phyloP scores from a whole-genome alignment of 2,888 invertebrate genomes.

The Caenorhabditis sulstoni region DNA sequence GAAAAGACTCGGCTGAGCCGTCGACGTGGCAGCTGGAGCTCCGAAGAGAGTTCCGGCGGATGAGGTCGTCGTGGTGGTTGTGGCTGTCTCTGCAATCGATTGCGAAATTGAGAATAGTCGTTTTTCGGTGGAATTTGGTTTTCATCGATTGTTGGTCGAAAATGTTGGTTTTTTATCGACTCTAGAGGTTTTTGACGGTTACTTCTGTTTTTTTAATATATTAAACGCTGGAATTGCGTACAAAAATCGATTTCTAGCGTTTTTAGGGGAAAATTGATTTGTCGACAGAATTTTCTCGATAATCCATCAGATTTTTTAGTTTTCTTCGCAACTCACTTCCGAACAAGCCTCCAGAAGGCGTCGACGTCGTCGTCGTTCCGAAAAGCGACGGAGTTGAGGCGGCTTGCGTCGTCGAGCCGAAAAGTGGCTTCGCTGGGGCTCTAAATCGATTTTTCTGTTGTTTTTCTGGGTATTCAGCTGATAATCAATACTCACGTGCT shows the following conservation, averaged over 20 bases:
- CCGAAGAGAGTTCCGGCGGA: slow-evolving; percentile 47
- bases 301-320: background rate
- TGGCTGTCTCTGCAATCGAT: slow-evolving; percentile 26
- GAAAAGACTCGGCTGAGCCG: slow-evolving; percentile 40
- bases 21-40: slow-evolving; percentile 19
- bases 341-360: slow-evolving; percentile 55
- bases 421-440: slow-evolving; percentile 56
- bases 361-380: slow-evolving; percentile 48
- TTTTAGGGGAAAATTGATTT: background rate
- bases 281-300: background rate
- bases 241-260: no score
- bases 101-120: no score
- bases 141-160: no score
- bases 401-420: slow-evolving; percentile 56
- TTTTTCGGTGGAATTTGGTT: no score
- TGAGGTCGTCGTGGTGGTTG: slow-evolving; percentile 38
- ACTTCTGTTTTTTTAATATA: no score
- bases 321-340: slow-evolving; percentile 38
- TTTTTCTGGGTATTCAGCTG: background rate
- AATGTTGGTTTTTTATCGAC: no score
- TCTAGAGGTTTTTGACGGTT: no score
- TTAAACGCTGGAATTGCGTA: no score
- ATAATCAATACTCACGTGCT: slow-evolving; percentile 41
- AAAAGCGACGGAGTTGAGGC: slow-evolving; percentile 50
- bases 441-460: slow-evolving; percentile 18